A percentile compares a stretch with the other conserved stretches of the same genome.
Conservation (phyloP, 1,140 invertebrate species). For the Drosophila lini region DNA sequence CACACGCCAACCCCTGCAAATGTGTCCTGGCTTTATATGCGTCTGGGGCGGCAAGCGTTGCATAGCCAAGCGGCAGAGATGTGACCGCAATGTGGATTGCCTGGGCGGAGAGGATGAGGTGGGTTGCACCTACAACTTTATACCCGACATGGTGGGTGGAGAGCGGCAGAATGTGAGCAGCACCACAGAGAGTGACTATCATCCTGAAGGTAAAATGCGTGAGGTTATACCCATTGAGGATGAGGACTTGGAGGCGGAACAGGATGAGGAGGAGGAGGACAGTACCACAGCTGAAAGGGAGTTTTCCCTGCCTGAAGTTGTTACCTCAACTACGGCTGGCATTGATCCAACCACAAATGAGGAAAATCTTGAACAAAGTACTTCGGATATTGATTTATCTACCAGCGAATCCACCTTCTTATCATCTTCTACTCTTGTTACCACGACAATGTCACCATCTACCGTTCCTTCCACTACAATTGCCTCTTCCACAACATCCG, state of each 20-base stretch:
- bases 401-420: constrained; percentile 4
- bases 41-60: constrained; percentile 87
- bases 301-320: neutral
- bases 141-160: constrained; percentile 70
- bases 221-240: constrained; percentile 54
- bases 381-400: neutral
- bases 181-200: constrained; percentile 70
- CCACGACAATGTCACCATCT: neutral
- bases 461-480: neutral
- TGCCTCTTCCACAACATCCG: neutral
- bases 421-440: neutral
- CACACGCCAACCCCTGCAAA: constrained; percentile 85
- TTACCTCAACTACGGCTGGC: neutral
- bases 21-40: constrained; percentile 90
- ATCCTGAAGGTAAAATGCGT: constrained; percentile 41
- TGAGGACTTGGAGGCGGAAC: constrained; percentile 27
- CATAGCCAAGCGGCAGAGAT: constrained; percentile 87
- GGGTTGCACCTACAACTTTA: constrained; percentile 85
- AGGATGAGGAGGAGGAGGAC: neutral
- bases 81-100: constrained; percentile 90
- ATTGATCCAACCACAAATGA: neutral
- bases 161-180: constrained; percentile 34
- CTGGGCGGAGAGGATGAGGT: constrained; percentile 91
- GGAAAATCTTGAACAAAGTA: neutral
- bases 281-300: constrained; percentile 9